Conservation (phyloP, 2,113 vertebrate species). For the Apteryx owenii region DNA sequence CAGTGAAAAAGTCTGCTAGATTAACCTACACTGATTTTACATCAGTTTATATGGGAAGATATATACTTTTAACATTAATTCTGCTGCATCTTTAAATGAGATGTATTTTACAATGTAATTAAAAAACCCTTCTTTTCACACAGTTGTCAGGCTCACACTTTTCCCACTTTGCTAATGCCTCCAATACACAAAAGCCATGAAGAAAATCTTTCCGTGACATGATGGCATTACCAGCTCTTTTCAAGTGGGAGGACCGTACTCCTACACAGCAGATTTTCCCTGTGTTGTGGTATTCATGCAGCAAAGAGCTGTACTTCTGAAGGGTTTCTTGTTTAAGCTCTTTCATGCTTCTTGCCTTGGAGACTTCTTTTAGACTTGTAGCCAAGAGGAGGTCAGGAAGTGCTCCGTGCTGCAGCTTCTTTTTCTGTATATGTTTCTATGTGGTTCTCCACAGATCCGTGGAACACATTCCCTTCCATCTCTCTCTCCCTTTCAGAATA, state of each 20-base stretch:
- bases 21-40: slow-evolving; percentile 1
- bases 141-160: slow-evolving; percentile 30
- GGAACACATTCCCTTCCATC: slow-evolving; percentile 63
- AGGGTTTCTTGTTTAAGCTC: slow-evolving; percentile 65
- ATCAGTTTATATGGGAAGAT: not conserved
- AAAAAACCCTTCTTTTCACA: slow-evolving; percentile 30
- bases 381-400: slow-evolving; percentile 73
- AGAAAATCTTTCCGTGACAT: slow-evolving; percentile 76
- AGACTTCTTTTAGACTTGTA: slow-evolving; percentile 56
- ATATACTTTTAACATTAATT: slow-evolving; percentile 29
- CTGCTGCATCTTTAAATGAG: slow-evolving; percentile 35
- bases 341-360: slow-evolving; percentile 66
- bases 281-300: slow-evolving; percentile 83
- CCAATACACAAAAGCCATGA: slow-evolving; percentile 58
- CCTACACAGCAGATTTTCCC: slow-evolving; percentile 80
- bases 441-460: slow-evolving; percentile 67
- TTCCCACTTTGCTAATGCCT: slow-evolving; percentile 60
- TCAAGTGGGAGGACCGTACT: slow-evolving; percentile 77
- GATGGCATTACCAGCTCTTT: slow-evolving; percentile 82
- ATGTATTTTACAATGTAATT: slow-evolving; percentile 54
- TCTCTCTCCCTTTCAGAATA: slow-evolving; percentile 48
- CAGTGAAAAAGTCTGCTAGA: not conserved
- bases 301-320: slow-evolving; percentile 75
- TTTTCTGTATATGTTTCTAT: slow-evolving; percentile 72
- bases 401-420: slow-evolving; percentile 65